Base-by-base conservation (phyloP, 2,113 vertebrate species). In the Grammomys surdaster region DNA sequence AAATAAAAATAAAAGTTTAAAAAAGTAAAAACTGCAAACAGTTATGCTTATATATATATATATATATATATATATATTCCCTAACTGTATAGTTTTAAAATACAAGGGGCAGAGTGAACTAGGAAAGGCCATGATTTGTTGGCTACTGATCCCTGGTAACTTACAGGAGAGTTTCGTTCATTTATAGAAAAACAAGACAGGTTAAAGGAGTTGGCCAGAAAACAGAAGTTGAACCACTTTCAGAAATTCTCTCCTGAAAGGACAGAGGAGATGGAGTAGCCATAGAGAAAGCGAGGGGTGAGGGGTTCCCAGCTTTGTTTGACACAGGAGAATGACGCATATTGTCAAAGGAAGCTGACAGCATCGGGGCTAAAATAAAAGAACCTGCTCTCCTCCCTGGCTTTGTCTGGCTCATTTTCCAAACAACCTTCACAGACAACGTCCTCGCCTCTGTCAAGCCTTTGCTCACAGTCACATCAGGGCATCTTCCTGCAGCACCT, bases 201-300 rank as follows among this genome's bases (percentile, higher is more conserved):
- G 43, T 93, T 77, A 60, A 80, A 93, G 75, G 60, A 90, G 33
- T 81, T 46, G 36, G 19, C n/a, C 76, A 88, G 90, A 90, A 92
- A 76, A 31, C 14, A 80, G 46, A 77, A 90, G 48, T 19, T 54
- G 7, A 69, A n/a, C n/a, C 33, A 11, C 65, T 85, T 86, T 76
- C 20, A 58, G 54, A 24, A 72, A 92, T 63, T 48, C 58, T 60
- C 6, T 58, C 19, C 77, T 19, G 13, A 65, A 81, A 84, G 31
- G 26, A 40, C 65, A 3, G 72, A 93, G 46, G 63, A 88, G 14
- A 48, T 22, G 22, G 33, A 56, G 19, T 40, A 87, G 46, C n/a
- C 31, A 9, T 43, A 56, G 28, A 43, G 4, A 28, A 0, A 43
- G 31, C 8, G 65, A 78, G 20, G 72, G 12, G 4, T 1, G 8